These are phyloP conservation scores for Terrapene triunguis DNA, from an alignment of 2,113 vertebrate genomes.

Conservation along the genomic window DNA sequence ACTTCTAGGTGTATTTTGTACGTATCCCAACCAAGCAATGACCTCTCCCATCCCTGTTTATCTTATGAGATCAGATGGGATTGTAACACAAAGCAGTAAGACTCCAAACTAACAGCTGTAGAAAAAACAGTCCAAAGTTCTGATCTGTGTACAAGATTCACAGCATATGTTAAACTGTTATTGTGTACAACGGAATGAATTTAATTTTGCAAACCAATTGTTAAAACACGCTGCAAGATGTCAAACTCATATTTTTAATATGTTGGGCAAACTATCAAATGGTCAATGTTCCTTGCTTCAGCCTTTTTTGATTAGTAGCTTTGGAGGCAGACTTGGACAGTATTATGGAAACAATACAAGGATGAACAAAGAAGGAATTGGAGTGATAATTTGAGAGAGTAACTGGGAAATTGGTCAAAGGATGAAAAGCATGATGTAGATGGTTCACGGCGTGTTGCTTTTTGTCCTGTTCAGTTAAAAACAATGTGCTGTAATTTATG, in stretches of 20 bases:
- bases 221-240: slow-evolving; percentile 77
- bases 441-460: slow-evolving; percentile 66
- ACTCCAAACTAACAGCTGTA: slow-evolving; percentile 59
- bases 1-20: not conserved
- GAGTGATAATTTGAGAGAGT: slow-evolving; percentile 81
- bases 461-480: slow-evolving; percentile 73
- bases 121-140: slow-evolving; percentile 28
- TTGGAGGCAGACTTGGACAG: slow-evolving; percentile 74
- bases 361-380: slow-evolving; percentile 77
- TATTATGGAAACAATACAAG: slow-evolving; percentile 77
- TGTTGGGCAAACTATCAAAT: slow-evolving; percentile 77
- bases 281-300: slow-evolving; percentile 77
- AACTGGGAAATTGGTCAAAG: slow-evolving; percentile 76
- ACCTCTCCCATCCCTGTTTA: slow-evolving; percentile 52
- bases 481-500: slow-evolving; percentile 73
- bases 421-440: slow-evolving; percentile 70
- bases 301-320: slow-evolving; percentile 77
- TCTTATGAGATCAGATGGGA: slow-evolving; percentile 45
- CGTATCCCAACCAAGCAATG: slow-evolving; percentile 30
- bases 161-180: slow-evolving; percentile 76
- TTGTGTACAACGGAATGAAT: slow-evolving; percentile 68
- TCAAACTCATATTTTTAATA: slow-evolving; percentile 81
- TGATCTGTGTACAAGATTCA: slow-evolving; percentile 63
- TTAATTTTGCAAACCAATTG: slow-evolving; percentile 77
- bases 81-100: slow-evolving; percentile 30